Percentiles rank a stretch among this genome's conserved stretches.
phyloP scores from a whole-genome alignment of 2,888 invertebrate species.

The Biston betularia region DNA sequence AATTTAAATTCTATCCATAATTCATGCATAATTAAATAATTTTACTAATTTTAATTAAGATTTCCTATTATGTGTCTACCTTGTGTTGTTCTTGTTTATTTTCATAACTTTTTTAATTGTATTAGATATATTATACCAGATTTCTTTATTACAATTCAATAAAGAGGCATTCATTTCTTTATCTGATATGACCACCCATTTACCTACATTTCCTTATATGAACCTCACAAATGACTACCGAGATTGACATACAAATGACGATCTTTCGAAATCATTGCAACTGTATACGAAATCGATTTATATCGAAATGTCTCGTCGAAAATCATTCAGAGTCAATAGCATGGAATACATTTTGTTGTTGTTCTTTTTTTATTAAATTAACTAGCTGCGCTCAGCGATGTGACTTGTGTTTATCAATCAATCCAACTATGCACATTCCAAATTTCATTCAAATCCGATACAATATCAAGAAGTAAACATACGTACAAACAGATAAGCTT shows the following conservation, averaged over 20 bases:
- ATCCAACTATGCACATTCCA: too few relatives aligned
- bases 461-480: too few relatives aligned
- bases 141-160: too few relatives aligned
- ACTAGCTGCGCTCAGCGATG: too few relatives aligned
- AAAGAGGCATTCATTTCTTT: neutral
- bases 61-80: neutral
- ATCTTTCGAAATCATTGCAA: slow-evolving; percentile 61
- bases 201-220: slow-evolving; percentile 24
- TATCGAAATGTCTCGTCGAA: slow-evolving; percentile 21
- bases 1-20: slow-evolving; percentile 1
- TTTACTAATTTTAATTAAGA: neutral
- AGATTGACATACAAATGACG: slow-evolving; percentile 56
- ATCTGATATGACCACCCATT: slow-evolving; percentile 1
- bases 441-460: too few relatives aligned
- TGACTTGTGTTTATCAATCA: too few relatives aligned
- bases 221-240: slow-evolving; percentile 36
- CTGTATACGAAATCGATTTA: slow-evolving; percentile 58
- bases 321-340: slow-evolving; percentile 15
- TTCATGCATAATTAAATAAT: too few relatives aligned
- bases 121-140: too few relatives aligned
- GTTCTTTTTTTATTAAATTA: neutral
- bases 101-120: neutral
- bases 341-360: slow-evolving; percentile 2
- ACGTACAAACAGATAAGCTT: too few relatives aligned
- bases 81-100: neutral